Evolutionary conservation across 2,797 vertebrate genomes (phyloP).

Genomic region (Astyanax mexicanus): DNA sequence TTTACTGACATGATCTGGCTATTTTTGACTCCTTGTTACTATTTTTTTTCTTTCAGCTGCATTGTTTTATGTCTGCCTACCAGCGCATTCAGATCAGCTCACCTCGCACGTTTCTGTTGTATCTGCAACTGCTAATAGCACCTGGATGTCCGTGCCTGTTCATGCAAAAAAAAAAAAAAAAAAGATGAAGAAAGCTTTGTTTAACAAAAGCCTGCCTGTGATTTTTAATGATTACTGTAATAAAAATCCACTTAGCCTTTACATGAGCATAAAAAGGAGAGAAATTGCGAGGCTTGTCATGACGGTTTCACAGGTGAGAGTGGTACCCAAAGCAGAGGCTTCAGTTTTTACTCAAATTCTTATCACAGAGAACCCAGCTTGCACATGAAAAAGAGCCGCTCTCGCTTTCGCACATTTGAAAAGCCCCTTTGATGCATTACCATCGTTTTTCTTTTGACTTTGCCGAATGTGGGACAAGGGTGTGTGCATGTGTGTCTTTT

Average conservation of each 20-base stretch:
- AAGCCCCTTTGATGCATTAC: slow-evolving; percentile 43
- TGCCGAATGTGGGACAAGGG: slow-evolving; percentile 40
- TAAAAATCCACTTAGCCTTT: neutral
- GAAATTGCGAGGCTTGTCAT: neutral
- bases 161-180: neutral
- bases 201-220: neutral
- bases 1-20: slow-evolving; percentile 10
- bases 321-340: slow-evolving; percentile 9
- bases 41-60: neutral
- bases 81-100: neutral
- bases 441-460: slow-evolving; percentile 40
- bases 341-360: slow-evolving; percentile 17
- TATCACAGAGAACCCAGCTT: slow-evolving; percentile 21
- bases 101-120: neutral
- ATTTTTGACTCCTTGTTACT: neutral
- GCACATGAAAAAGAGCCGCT: slow-evolving; percentile 44
- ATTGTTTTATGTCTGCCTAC: slow-evolving; percentile 1
- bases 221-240: slow-evolving; percentile 24
- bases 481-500: slow-evolving; percentile 52
- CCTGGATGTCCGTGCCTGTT: neutral
- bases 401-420: slow-evolving; percentile 17
- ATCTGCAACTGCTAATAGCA: neutral
- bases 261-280: slow-evolving; percentile 2
- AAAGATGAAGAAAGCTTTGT: neutral
- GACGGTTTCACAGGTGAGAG: neutral